phyloP scores from a whole-genome alignment of 2,888 invertebrate species.

The Branchellion lobata region DNA sequence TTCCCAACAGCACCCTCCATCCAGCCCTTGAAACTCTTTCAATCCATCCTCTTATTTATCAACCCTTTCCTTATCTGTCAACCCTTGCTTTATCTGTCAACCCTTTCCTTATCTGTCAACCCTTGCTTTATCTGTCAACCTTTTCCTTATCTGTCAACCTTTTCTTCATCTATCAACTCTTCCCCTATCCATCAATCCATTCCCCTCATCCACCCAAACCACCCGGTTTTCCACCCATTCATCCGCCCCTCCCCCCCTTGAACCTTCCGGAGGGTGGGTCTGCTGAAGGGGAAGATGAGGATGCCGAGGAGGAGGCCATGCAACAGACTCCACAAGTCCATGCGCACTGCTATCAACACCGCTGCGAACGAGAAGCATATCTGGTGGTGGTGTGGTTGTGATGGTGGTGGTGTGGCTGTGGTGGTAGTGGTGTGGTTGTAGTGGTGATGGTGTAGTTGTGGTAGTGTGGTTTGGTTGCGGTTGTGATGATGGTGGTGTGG shows the following conservation, averaged over 20 bases:
- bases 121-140: no score
- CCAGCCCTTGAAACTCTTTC: no score
- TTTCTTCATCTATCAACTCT: no score
- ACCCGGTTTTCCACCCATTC: not conserved
- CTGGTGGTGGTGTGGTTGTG: slow-evolving; percentile 62
- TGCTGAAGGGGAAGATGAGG: slow-evolving; percentile 70
- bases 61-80: no score
- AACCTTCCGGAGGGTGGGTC: slow-evolving; percentile 73
- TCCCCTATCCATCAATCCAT: no score
- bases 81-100: no score
- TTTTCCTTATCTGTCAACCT: no score
- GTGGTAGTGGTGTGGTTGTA: not conserved
- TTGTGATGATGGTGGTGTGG: not conserved
- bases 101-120: no score
- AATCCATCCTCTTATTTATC: no score
- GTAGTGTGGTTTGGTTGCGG: not conserved
- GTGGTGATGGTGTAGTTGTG: not conserved
- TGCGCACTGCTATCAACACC: slow-evolving; percentile 80
- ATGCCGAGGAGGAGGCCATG: slow-evolving; percentile 81
- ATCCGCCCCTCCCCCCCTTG: no score
- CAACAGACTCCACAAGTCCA: slow-evolving; percentile 83
- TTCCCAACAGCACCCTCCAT: no score
- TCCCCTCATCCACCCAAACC: not conserved
- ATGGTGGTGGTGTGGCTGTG: not conserved
- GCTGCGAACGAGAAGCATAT: slow-evolving; percentile 82